Conservation (phyloP, 2,888 invertebrate species). For the Drosophila paranaensis region DNA sequence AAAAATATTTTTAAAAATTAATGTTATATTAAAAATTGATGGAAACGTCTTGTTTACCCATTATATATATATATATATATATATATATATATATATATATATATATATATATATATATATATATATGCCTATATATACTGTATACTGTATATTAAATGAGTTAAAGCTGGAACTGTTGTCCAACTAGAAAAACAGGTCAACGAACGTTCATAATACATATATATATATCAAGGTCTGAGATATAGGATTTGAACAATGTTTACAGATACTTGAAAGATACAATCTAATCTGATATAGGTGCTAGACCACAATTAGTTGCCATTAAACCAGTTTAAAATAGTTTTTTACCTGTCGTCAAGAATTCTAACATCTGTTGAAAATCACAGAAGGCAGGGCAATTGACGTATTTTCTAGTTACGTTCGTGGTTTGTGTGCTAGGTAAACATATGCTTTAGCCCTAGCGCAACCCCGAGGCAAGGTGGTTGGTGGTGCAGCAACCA, state of each 20-base stretch:
- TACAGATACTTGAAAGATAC: conserved; percentile 8
- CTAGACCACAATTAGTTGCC: conserved; percentile 20
- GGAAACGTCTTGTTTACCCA: too few relatives aligned
- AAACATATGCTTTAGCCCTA: conserved; percentile 37
- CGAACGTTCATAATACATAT: conserved; percentile 22
- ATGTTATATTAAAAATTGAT: too few relatives aligned
- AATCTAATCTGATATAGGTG: conserved; percentile 41
- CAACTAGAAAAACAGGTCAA: conserved; percentile 21
- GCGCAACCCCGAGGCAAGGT: conserved; percentile 31
- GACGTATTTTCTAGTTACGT: conserved; percentile 27
- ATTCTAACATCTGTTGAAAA: conserved; percentile 55
- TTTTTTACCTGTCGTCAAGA: conserved; percentile 32
- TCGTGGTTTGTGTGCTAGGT: conserved; percentile 16
- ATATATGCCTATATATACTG: neutral
- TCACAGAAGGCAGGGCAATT: conserved; percentile 32
- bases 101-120: too few relatives aligned
- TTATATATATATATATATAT: too few relatives aligned
- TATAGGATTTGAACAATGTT: conserved; percentile 11
- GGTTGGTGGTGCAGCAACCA: conserved; percentile 32
- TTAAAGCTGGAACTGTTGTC: conserved; percentile 1
- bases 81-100: too few relatives aligned
- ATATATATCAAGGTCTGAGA: conserved; percentile 9
- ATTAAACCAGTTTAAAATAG: conserved; percentile 9
- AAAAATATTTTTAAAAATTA: too few relatives aligned
- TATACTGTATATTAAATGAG: too few relatives aligned